Conservation (phyloP, 2,888 invertebrate species). For the Leptinotarsa tumamoca region DNA sequence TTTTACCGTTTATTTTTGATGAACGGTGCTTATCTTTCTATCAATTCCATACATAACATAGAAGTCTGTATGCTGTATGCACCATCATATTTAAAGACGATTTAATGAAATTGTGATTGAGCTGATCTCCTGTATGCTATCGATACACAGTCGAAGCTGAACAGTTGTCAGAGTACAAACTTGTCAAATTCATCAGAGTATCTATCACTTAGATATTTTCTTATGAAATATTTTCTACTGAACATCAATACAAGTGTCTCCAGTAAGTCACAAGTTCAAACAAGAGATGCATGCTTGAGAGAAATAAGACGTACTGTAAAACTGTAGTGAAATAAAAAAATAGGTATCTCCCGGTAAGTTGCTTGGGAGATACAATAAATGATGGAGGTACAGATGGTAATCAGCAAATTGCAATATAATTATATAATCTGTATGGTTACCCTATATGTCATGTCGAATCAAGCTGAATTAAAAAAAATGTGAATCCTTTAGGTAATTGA, state of each 20-base stretch:
- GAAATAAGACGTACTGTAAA: constrained; percentile 35
- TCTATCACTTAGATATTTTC: too few relatives aligned
- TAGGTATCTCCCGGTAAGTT: constrained; percentile 43
- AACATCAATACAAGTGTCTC: constrained; percentile 42
- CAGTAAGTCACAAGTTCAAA: constrained; percentile 43
- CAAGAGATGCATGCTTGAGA: constrained; percentile 47
- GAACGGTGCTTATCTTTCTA: too few relatives aligned
- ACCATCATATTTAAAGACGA: too few relatives aligned
- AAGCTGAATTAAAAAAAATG: too few relatives aligned
- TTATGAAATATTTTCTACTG: constrained; percentile 14
- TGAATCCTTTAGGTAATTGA: too few relatives aligned
- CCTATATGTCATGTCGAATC: background rate
- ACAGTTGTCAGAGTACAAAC: too few relatives aligned
- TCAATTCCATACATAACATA: too few relatives aligned
- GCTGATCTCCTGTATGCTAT: too few relatives aligned
- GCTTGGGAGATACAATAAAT: constrained; percentile 41
- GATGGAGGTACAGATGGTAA: constrained; percentile 27
- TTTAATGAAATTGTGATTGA: too few relatives aligned
- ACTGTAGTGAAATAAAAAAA: constrained; percentile 43
- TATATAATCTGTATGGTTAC: background rate
- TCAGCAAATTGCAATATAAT: constrained; percentile 2
- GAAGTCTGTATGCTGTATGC: too few relatives aligned
- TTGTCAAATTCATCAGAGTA: background rate
- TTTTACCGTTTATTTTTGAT: too few relatives aligned
- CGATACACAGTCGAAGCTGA: too few relatives aligned